These are phyloP conservation scores for Caenorhabditis becei DNA, from an alignment of 2,888 invertebrate genomes.

Conservation along the genomic window DNA sequence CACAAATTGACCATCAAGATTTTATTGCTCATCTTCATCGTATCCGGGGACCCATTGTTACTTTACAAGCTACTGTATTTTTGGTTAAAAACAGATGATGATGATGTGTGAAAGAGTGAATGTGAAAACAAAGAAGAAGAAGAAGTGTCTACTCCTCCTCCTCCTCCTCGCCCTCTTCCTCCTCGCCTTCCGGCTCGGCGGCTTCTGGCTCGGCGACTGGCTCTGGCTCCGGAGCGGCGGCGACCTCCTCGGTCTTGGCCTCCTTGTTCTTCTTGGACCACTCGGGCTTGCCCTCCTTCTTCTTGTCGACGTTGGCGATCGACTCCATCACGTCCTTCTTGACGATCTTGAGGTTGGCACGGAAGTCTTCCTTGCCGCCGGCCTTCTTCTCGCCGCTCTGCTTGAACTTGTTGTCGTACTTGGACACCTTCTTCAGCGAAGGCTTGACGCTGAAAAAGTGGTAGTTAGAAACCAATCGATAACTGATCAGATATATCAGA, in stretches of 20 bases:
- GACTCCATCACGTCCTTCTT: slow-evolving; percentile 89
- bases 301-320: slow-evolving; percentile 68
- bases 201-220: slow-evolving; percentile 38
- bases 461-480: no score
- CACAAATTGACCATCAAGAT: background rate
- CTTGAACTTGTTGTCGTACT: slow-evolving; percentile 93
- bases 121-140: background rate
- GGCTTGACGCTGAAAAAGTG: slow-evolving; percentile 85
- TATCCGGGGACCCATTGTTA: background rate
- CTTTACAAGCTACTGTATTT: background rate
- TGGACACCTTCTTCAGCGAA: slow-evolving; percentile 82
- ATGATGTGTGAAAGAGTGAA: background rate
- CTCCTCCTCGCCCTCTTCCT: slow-evolving; percentile 43
- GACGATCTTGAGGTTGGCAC: slow-evolving; percentile 98
- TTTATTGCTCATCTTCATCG: background rate
- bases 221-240: slow-evolving; percentile 18
- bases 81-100: background rate
- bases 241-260: slow-evolving; percentile 46
- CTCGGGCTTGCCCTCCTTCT: slow-evolving; percentile 80
- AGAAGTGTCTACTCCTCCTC: slow-evolving; percentile 10
- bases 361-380: slow-evolving; percentile 81
- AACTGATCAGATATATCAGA: background rate
- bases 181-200: slow-evolving; percentile 27
- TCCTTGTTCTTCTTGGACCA: slow-evolving; percentile 74
- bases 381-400: slow-evolving; percentile 13